phyloP scores from a whole-genome alignment of 2,888 invertebrate genomes.

The Mactromeris polynyma region DNA sequence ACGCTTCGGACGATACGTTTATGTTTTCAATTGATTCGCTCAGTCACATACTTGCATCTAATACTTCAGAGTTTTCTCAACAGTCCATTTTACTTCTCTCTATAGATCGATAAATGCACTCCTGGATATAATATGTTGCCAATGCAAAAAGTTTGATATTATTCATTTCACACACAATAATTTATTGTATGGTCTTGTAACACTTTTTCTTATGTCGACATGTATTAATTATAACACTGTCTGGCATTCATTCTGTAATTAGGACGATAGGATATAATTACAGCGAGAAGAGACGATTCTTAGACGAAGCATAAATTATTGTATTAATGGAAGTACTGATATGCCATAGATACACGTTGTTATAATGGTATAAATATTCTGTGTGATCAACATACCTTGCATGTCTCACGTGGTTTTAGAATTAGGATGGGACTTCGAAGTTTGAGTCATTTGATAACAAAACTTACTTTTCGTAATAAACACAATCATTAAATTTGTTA shows the following conservation, averaged over 20 bases:
- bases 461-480: no score
- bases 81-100: background rate
- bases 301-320: no score
- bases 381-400: no score
- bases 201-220: background rate
- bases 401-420: no score
- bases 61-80: background rate
- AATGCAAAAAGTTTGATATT: background rate
- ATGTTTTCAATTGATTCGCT: background rate
- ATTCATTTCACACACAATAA: background rate
- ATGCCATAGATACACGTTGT: no score
- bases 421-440: no score
- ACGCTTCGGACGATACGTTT: background rate
- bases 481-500: no score
- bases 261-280: no score
- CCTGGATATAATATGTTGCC: background rate
- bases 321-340: no score
- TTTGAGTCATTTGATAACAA: no score
- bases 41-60: background rate
- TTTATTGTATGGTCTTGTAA: background rate
- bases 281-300: no score
- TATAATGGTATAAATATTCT: no score
- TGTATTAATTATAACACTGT: background rate
- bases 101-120: background rate
- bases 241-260: background rate